phyloP scores from a whole-genome alignment of 2,888 invertebrate genomes.

The Syrista parreyssii region DNA sequence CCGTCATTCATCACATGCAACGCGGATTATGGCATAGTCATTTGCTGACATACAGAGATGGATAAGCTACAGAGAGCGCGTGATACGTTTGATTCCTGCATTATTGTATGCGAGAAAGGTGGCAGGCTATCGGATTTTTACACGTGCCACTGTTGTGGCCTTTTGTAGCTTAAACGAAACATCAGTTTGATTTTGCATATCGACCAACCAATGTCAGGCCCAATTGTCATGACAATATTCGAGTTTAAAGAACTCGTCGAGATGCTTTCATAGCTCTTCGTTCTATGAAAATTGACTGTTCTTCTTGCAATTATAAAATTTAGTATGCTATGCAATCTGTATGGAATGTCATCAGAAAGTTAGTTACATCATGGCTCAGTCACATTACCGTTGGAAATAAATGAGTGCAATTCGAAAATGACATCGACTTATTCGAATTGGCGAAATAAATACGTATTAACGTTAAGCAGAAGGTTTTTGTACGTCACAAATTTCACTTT shows the following conservation, averaged over 20 bases:
- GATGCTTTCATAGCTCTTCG: neutral
- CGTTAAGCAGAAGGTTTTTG: neutral
- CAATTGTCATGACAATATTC: neutral
- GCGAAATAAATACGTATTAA: conserved; percentile 21
- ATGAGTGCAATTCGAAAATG: neutral
- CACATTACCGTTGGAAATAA: neutral
- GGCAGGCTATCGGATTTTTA: neutral
- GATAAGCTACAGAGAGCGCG: neutral
- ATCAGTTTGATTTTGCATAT: neutral
- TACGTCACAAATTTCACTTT: neutral
- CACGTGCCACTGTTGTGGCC: neutral
- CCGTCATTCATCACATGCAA: neutral
- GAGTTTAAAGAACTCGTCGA: neutral
- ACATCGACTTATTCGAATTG: conserved; percentile 27
- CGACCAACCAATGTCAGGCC: neutral
- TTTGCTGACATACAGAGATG: neutral
- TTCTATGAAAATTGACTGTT: neutral
- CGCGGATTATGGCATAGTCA: neutral
- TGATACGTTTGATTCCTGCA: neutral
- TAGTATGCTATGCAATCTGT: neutral
- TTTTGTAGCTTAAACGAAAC: neutral
- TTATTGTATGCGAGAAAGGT: neutral
- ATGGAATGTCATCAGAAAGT: neutral
- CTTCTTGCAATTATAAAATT: neutral
- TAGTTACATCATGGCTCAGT: neutral